Evolutionary conservation across 2,113 vertebrate genomes (phyloP).

Genomic region (Campylorhamphus procurvoides): DNA sequence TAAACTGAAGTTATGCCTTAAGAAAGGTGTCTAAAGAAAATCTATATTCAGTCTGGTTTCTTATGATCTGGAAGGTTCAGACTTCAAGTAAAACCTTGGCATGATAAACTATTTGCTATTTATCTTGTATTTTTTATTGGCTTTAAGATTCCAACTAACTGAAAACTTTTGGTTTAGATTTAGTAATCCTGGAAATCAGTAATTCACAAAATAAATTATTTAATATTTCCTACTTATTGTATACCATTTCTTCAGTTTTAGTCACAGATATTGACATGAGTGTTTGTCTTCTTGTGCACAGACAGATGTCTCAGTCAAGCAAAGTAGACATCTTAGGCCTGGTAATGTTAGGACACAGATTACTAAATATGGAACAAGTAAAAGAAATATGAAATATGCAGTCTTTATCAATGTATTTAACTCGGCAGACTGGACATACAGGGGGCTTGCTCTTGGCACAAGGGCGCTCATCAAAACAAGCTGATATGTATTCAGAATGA

Average conservation of each 20-base stretch:
- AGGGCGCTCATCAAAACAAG: not conserved
- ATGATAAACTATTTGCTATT: not conserved
- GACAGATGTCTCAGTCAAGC: not conserved
- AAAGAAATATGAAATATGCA: slow-evolving; percentile 10
- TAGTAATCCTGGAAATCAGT: not conserved
- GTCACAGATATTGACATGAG: not conserved
- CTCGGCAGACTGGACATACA: slow-evolving; percentile 1
- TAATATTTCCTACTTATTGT: not conserved
- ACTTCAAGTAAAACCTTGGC: not conserved
- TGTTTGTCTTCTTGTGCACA: not conserved
- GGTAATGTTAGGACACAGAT: not conserved
- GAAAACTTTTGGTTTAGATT: not conserved
- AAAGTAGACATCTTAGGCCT: not conserved
- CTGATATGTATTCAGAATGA: not conserved
- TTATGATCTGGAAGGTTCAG: not conserved
- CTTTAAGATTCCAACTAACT: not conserved
- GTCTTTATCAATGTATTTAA: not conserved
- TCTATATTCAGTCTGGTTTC: not conserved
- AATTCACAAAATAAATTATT: not conserved
- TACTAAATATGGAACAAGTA: not conserved
- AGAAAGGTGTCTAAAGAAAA: not conserved
- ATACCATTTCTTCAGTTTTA: not conserved
- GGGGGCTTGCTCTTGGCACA: not conserved
- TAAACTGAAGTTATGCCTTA: not conserved
- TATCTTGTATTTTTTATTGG: not conserved